These are phyloP conservation scores for Ryuthela nishihirai DNA, from an alignment of 2,888 invertebrate species.

Conservation along the genomic window DNA sequence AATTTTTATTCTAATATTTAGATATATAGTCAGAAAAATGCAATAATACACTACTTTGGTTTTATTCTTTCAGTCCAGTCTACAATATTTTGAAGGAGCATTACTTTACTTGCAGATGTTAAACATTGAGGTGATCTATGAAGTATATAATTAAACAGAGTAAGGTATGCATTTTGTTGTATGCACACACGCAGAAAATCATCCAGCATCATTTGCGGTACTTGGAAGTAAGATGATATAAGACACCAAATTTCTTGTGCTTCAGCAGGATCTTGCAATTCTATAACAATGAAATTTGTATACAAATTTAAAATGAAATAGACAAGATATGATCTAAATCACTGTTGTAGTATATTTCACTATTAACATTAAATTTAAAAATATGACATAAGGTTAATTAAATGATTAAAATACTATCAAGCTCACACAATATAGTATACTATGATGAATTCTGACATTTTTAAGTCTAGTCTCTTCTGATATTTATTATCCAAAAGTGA, in stretches of 20 bases:
- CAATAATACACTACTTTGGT: slow-evolving; percentile 12
- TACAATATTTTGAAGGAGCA: slow-evolving; percentile 5
- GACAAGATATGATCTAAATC: no score
- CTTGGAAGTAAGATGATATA: slow-evolving; percentile 11
- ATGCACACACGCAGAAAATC: slow-evolving; percentile 44
- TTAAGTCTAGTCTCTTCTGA: no score
- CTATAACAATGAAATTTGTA: slow-evolving; percentile 1
- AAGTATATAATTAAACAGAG: slow-evolving; percentile 58
- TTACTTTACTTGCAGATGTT: slow-evolving; percentile 7
- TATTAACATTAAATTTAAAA: no score
- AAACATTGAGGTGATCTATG: slow-evolving; percentile 36
- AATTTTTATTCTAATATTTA: no score
- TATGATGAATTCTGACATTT: no score
- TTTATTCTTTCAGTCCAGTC: slow-evolving; percentile 13
- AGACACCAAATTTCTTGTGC: slow-evolving; percentile 10
- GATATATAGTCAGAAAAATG: no score
- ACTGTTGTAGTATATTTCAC: no score
- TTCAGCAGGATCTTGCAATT: slow-evolving; percentile 7
- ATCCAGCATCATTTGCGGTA: slow-evolving; percentile 26
- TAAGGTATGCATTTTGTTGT: slow-evolving; percentile 56
- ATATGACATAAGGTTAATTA: no score
- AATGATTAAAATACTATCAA: no score
- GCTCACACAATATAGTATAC: no score
- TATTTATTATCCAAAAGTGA: no score
- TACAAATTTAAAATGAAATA: no score